Evolutionary conservation across 2,888 invertebrate genomes (phyloP), one percentile per base, ranked within the genome.

Genomic region (Eupithecia subumbrata): DNA sequence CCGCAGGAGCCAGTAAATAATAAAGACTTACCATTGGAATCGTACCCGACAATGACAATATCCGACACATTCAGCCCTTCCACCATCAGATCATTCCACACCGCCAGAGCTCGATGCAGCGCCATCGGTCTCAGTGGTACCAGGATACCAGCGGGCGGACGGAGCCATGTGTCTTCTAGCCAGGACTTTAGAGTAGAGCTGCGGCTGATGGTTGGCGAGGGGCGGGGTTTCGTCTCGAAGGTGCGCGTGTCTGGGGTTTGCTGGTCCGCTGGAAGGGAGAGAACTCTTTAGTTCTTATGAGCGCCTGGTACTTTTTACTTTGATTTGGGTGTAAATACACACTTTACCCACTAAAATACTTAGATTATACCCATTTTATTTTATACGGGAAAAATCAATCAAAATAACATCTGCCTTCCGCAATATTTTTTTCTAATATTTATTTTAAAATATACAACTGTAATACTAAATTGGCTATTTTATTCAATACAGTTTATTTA

Each of bases 101-200:
- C 91, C 0, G 92, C 93, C 64, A 93, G 76, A 0, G 94, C 94
- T 8, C 94, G 84, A 66, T 85, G 88, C 77, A 95, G 76, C 0
- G 95, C 95, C 64, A 85, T 81, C 0, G 93, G 90, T 71, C 95
- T 78, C n/a, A 95, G 70, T 0, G 95, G 94, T 73, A 95, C 94
- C 79, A 95, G 89, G 79, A 95, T 84, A 0, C 92, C 95, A 2
- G 92, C 90, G 0, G 95, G 95, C 0, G 93, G 89, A 0, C 95
- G 85, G 0, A 93, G 86, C 92, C 94, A 95, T 0, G 91, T 85
- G 88, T 95, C 95, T 76, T 94, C 91, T 0, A 95, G 83, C 92
- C 95, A 95, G 8, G 85, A 84, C 30, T 89, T 86, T 18, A 95
- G 89, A 0, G 92, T 91, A 0, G 90, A 85, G 69, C 89, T 88